Conservation (phyloP, 1,140 invertebrate species). For the Pseudomyrmex flavicornis region DNA sequence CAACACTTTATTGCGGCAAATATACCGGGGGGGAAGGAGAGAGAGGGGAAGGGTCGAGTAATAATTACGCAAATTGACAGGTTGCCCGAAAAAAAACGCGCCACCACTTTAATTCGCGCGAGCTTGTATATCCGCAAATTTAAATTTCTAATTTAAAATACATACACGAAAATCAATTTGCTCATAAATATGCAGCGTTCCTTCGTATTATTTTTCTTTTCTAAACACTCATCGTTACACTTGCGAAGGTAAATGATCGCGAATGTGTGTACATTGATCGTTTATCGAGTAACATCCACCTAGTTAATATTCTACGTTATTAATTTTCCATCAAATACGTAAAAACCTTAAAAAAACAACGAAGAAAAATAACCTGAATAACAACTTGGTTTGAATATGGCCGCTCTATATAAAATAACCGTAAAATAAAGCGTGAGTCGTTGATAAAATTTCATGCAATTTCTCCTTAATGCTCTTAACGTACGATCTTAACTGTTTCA, state of each 20-base stretch:
- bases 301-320: constrained; percentile 5
- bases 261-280: constrained; percentile 4
- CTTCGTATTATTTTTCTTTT: constrained; percentile 23
- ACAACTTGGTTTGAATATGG: background rate
- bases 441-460: constrained; percentile 19
- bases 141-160: constrained; percentile 57
- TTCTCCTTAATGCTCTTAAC: constrained; percentile 6
- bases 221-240: constrained; percentile 30
- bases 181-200: constrained; percentile 44
- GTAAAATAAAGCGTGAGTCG: too few species aligned
- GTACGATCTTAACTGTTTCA: background rate
- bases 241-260: background rate
- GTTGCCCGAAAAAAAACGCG: constrained; percentile 33
- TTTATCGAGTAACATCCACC: background rate
- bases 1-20: constrained; percentile 47
- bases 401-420: too few species aligned
- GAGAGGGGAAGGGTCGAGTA: constrained; percentile 2
- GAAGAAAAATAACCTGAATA: too few species aligned
- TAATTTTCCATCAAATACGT: too few species aligned
- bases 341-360: too few species aligned
- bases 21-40: background rate
- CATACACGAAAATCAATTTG: constrained; percentile 59
- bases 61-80: constrained; percentile 71
- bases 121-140: constrained; percentile 50
- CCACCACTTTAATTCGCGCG: constrained; percentile 50